phyloP scores from a whole-genome alignment of 2,797 vertebrate genomes.

The Gymnoscopelus braueri region DNA sequence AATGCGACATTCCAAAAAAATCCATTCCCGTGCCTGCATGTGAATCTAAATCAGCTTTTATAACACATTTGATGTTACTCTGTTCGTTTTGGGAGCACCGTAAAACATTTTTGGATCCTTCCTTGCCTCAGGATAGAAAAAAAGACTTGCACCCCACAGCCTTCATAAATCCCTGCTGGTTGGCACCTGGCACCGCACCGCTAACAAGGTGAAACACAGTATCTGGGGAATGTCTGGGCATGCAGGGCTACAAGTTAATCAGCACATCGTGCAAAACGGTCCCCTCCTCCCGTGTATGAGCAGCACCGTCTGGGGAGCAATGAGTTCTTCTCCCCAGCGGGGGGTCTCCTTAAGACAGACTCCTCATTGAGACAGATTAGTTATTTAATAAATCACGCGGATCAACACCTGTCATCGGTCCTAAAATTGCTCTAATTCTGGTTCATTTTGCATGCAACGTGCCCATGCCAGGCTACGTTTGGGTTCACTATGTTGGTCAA shows the following conservation, averaged over 20 bases:
- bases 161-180: not conserved
- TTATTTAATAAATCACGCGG: conserved; percentile 47
- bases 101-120: not conserved
- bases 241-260: not conserved
- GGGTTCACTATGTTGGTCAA: too few relatives aligned
- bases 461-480: too few relatives aligned
- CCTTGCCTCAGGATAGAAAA: not conserved
- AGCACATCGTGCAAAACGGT: conserved; percentile 1
- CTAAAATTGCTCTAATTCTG: too few relatives aligned
- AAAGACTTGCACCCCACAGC: not conserved
- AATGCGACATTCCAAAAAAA: too few relatives aligned
- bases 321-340: conserved; percentile 15
- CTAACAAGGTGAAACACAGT: not conserved
- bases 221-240: not conserved
- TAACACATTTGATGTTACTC: too few relatives aligned
- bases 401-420: conserved; percentile 8
- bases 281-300: not conserved
- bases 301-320: not conserved
- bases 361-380: conserved; percentile 50
- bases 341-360: conserved; percentile 47
- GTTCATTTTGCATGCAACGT: too few relatives aligned
- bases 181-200: not conserved
- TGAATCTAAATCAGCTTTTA: too few relatives aligned
- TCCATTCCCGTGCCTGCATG: too few relatives aligned
- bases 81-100: too few relatives aligned